Conservation (phyloP, 2,113 vertebrate genomes). For the Atherinomorus stipes region DNA sequence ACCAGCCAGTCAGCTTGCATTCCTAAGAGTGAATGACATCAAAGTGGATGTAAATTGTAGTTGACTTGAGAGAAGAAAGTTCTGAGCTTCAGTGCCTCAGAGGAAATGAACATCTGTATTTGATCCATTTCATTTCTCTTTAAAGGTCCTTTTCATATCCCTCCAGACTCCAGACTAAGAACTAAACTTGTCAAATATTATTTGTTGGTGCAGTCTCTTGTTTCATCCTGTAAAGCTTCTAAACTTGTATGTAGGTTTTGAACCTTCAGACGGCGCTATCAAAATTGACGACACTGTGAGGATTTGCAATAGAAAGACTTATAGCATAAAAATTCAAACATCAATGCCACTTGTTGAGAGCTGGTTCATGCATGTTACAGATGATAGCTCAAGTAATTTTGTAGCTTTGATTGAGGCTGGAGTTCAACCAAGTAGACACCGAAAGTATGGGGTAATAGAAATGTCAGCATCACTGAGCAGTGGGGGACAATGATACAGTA, state of each 20-base stretch:
- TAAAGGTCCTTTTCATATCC: slow-evolving; percentile 35
- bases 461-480: slow-evolving; percentile 25
- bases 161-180: slow-evolving; percentile 34
- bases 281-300: slow-evolving; percentile 31
- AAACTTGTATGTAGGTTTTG: slow-evolving; percentile 5
- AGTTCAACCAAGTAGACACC: slow-evolving; percentile 7
- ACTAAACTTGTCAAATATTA: slow-evolving; percentile 65
- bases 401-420: slow-evolving; percentile 24
- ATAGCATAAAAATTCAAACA: background rate
- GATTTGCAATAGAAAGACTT: slow-evolving; percentile 35
- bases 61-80: slow-evolving; percentile 62
- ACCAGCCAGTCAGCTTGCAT: slow-evolving; percentile 43
- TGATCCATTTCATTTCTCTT: slow-evolving; percentile 56
- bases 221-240: slow-evolving; percentile 43
- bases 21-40: slow-evolving; percentile 45
- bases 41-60: slow-evolving; percentile 58
- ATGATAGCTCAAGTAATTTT: slow-evolving; percentile 22
- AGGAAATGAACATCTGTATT: slow-evolving; percentile 61
- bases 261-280: slow-evolving; percentile 35
- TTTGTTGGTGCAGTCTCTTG: slow-evolving; percentile 58
- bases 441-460: slow-evolving; percentile 3
- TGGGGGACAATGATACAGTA: slow-evolving; percentile 34
- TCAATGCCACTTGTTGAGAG: slow-evolving; percentile 26
- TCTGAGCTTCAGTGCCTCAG: slow-evolving; percentile 48
- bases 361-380: background rate